Evolutionary conservation across 2,113 vertebrate species (phyloP).

Genomic region (Castor canadensis): DNA sequence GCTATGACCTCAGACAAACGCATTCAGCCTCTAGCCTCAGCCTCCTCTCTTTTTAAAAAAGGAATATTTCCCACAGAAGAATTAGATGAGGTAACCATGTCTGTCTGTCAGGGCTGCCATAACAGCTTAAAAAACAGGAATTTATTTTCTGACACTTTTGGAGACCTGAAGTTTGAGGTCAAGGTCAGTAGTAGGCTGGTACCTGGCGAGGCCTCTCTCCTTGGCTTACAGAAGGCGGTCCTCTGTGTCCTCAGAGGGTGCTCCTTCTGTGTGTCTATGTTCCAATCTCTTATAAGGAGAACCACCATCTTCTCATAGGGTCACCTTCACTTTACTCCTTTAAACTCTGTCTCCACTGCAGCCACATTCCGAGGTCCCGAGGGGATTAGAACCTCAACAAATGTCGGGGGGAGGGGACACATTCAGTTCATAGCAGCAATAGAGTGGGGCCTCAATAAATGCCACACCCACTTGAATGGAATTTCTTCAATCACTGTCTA

Average conservation of each 20-base stretch:
- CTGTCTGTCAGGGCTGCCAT: rapidly evolving
- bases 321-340: not conserved
- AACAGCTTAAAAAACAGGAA: not conserved
- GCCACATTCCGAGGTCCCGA: not conserved
- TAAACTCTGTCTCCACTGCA: not conserved
- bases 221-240: not conserved
- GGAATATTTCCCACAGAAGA: not conserved
- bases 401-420: not conserved
- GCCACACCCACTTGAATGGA: not conserved
- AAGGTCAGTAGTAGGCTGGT: not conserved
- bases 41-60: not conserved
- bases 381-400: not conserved
- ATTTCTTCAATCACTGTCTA: not conserved
- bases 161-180: not conserved
- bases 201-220: not conserved
- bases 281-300: not conserved
- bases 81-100: not conserved
- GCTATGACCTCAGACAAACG: not conserved
- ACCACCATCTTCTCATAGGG: not conserved
- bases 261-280: not conserved
- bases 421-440: not conserved
- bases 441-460: not conserved
- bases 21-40: not conserved
- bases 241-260: not conserved
- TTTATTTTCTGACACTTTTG: not conserved